phyloP scores from a whole-genome alignment of 2,797 vertebrate genomes.

The Lepus townsendii region DNA sequence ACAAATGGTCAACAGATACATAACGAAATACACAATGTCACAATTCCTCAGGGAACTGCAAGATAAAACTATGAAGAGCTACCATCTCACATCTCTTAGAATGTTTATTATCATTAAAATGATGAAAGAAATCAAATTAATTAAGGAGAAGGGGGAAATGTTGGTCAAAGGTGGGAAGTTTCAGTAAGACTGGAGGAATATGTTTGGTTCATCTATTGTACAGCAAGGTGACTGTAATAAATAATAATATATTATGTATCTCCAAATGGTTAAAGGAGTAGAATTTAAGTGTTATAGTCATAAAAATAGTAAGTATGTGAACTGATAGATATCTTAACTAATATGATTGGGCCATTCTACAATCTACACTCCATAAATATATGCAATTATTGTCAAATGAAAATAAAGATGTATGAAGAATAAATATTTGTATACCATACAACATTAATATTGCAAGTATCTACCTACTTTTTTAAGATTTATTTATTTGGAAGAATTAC shows the following conservation, averaged over 20 bases:
- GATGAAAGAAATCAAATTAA: background rate
- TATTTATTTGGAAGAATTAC: no score
- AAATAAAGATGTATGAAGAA: background rate
- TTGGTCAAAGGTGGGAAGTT: background rate
- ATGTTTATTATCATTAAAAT: background rate
- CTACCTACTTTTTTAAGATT: no score
- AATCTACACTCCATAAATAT: no score
- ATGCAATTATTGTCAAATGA: background rate
- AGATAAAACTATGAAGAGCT: background rate
- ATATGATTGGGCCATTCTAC: background rate
- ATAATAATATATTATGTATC: background rate
- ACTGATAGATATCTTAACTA: background rate
- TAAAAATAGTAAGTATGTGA: background rate
- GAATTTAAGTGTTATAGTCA: background rate
- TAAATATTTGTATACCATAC: background rate
- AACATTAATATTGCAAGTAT: background rate
- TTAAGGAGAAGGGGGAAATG: no score
- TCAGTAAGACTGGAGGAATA: background rate
- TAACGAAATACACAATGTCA: background rate
- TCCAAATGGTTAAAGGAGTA: background rate
- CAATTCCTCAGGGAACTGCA: background rate
- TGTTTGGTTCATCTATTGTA: background rate
- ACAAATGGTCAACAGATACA: background rate
- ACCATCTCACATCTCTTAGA: no score
- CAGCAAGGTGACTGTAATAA: background rate